phyloP scores from a whole-genome alignment of 2,113 vertebrate genomes.

The Crypturellus undulatus region DNA sequence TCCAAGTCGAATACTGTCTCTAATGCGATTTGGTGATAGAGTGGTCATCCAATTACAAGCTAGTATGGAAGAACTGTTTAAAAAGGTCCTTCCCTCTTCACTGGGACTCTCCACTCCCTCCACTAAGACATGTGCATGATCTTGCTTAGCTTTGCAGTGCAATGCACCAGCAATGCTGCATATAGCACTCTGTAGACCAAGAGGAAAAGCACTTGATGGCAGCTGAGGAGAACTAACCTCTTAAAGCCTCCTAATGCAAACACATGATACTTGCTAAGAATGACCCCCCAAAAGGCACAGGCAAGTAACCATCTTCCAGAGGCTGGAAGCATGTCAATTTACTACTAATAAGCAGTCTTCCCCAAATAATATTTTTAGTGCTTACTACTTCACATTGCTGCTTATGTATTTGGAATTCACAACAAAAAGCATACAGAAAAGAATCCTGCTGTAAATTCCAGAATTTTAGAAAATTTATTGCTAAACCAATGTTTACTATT shows the following conservation, averaged over 20 bases:
- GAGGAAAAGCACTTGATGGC: background rate
- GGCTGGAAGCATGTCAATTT: background rate
- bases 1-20: background rate
- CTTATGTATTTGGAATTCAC: background rate
- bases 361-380: background rate
- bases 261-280: fast-evolving
- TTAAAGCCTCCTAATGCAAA: background rate
- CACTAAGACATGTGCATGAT: background rate
- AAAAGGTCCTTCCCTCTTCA: background rate
- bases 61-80: background rate
- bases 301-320: background rate
- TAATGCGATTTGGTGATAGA: background rate
- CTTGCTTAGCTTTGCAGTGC: background rate
- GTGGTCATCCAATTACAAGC: background rate
- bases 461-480: background rate
- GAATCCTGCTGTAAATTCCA: background rate
- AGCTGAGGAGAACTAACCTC: background rate
- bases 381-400: background rate
- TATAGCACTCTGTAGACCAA: fast-evolving
- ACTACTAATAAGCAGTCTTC: background rate
- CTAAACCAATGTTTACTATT: background rate
- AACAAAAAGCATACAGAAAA: background rate
- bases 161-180: fast-evolving
- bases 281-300: background rate
- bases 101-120: background rate